Evolutionary conservation across 2,113 vertebrate genomes (phyloP).

Genomic region (Takifugu flavidus): DNA sequence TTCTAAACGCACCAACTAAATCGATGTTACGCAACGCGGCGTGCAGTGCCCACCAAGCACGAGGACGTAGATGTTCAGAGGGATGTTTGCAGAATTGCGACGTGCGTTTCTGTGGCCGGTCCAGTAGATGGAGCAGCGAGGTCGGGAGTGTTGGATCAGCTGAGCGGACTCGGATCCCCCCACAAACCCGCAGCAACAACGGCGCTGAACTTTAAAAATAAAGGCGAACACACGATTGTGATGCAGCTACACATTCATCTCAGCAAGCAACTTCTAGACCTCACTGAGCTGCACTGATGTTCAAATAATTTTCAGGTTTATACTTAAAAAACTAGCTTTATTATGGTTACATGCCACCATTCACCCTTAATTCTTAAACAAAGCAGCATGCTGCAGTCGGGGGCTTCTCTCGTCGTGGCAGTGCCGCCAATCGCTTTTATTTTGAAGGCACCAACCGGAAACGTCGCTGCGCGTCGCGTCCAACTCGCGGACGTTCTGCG

Average conservation of each 20-base stretch:
- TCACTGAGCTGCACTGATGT: no score
- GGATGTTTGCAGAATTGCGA: no score
- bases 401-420: no score
- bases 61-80: no score
- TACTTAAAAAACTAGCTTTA: no score
- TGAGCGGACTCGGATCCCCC: neutral
- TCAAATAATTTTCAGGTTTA: no score
- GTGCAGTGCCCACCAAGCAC: no score
- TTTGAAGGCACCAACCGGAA: slow-evolving; percentile 27
- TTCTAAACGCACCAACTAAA: no score
- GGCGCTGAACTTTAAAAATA: neutral
- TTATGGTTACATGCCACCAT: no score
- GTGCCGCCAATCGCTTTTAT: neutral
- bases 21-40: no score
- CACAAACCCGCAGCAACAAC: neutral
- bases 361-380: no score
- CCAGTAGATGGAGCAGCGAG: slow-evolving; percentile 51
- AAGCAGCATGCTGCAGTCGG: no score
- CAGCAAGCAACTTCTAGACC: neutral
- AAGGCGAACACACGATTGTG: neutral
- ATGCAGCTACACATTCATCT: neutral
- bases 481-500: neutral
- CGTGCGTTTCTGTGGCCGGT: slow-evolving; percentile 6
- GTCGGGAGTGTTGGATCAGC: neutral
- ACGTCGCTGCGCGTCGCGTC: fast-evolving